Percentiles rank a stretch among this genome's conserved stretches.
Evolutionary conservation across 1,140 invertebrate species (phyloP).

Genomic region (Achroia grisella): DNA sequence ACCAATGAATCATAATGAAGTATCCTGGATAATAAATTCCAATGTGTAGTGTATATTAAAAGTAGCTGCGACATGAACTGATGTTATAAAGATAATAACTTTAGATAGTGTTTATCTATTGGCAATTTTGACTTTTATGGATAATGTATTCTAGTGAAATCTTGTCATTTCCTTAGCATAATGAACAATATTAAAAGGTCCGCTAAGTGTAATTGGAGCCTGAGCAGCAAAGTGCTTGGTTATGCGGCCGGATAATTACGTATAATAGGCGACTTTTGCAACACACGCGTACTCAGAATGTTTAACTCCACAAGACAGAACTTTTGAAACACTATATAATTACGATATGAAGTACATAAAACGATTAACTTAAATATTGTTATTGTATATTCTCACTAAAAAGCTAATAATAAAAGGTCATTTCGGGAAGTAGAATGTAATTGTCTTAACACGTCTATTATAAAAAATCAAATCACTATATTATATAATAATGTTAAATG

Average conservation of each 20-base stretch:
- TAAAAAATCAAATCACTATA: too few relatives aligned
- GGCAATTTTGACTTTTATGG: constrained; percentile 28
- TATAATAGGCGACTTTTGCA: constrained; percentile 63
- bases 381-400: constrained; percentile 8
- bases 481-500: too few relatives aligned
- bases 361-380: constrained; percentile 35
- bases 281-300: constrained; percentile 53
- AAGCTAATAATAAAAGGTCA: too few relatives aligned
- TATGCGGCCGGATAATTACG: constrained; percentile 61
- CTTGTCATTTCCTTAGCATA: constrained; percentile 57
- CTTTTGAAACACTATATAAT: constrained; percentile 47
- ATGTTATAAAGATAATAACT: constrained; percentile 5
- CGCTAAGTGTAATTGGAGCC: constrained; percentile 60
- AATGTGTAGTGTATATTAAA: too few relatives aligned
- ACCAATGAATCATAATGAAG: too few relatives aligned
- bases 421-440: too few relatives aligned
- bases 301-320: constrained; percentile 51
- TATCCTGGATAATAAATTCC: too few relatives aligned
- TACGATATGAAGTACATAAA: constrained; percentile 34
- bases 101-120: constrained; percentile 8
- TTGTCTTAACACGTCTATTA: too few relatives aligned
- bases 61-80: too few relatives aligned
- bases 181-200: constrained; percentile 62
- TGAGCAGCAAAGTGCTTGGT: constrained; percentile 49
- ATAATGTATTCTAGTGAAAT: constrained; percentile 52